Percentiles rank a stretch among this genome's conserved stretches.
Conservation (phyloP, 1,140 invertebrate species). For the Eueides isabella region DNA sequence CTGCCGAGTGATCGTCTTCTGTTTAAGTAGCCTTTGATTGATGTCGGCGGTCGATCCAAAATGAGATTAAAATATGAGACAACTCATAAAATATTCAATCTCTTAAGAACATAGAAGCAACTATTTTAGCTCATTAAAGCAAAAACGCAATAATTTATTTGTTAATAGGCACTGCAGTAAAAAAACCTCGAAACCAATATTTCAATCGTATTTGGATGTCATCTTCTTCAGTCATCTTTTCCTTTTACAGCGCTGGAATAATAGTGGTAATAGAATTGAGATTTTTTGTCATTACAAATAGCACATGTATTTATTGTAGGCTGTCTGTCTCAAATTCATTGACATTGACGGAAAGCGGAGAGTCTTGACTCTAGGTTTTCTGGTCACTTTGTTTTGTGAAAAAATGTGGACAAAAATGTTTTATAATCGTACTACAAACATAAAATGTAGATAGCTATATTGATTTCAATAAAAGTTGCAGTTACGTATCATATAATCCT, state of each 20-base stretch:
- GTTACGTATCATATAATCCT: too few species aligned
- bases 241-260: constrained; percentile 1
- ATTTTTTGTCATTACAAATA: not conserved
- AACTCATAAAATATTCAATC: constrained; percentile 72
- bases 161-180: constrained; percentile 42
- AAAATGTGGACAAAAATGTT: too few species aligned
- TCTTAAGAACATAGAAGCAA: constrained; percentile 63
- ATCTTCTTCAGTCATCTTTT: constrained; percentile 41
- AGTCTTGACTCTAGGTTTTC: not conserved
- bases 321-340: not conserved
- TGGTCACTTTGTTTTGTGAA: not conserved
- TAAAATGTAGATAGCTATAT: too few species aligned
- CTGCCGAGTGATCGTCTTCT: constrained; percentile 63
- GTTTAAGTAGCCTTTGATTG: constrained; percentile 76
- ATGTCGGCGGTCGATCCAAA: constrained; percentile 59
- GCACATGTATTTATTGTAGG: too few species aligned
- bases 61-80: constrained; percentile 76
- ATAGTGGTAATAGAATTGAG: constrained; percentile 23
- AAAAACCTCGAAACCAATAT: constrained; percentile 38
- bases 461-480: too few species aligned
- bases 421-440: too few species aligned
- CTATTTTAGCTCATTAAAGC: constrained; percentile 73
- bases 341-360: not conserved
- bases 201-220: constrained; percentile 36
- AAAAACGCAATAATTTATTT: constrained; percentile 76